Percentiles rank a stretch among this genome's conserved stretches.
Evolutionary conservation across 2,113 vertebrate species (phyloP).

Genomic region (Otolemur garnettii): DNA sequence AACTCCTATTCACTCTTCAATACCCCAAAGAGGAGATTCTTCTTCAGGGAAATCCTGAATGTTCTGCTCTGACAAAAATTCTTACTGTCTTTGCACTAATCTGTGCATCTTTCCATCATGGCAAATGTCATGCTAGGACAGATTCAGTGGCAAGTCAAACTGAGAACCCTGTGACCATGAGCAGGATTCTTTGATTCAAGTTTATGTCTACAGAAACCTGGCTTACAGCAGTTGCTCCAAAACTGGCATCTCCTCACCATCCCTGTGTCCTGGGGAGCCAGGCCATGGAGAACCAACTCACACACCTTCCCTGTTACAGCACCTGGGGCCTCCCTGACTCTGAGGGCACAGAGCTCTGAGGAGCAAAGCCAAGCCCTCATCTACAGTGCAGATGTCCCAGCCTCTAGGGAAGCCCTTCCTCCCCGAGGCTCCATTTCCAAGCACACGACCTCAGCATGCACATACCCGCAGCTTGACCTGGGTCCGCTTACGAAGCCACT

Average conservation of each 20-base stretch:
- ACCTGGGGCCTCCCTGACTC: neutral
- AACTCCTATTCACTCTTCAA: neutral
- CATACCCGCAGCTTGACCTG: constrained; percentile 96
- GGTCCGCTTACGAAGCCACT: constrained; percentile 97
- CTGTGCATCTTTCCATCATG: neutral
- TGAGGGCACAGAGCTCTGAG: neutral
- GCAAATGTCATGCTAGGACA: neutral
- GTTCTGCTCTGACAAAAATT: neutral
- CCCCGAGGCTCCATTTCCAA: neutral
- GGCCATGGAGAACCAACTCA: neutral
- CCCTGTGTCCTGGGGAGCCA: neutral
- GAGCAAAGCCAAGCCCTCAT: neutral
- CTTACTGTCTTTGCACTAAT: neutral
- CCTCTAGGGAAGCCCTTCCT: neutral
- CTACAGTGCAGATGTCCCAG: fast-evolving
- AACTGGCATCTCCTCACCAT: neutral
- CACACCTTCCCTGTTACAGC: neutral
- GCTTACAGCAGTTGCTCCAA: neutral
- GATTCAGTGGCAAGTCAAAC: neutral
- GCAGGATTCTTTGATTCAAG: neutral
- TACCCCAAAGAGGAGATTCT: neutral
- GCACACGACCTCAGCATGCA: fast-evolving
- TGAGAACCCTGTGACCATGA: neutral
- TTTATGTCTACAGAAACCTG: no score
- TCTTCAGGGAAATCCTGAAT: neutral